Base-by-base conservation (phyloP, 2,797 vertebrate genomes). In the Morelia viridis region DNA sequence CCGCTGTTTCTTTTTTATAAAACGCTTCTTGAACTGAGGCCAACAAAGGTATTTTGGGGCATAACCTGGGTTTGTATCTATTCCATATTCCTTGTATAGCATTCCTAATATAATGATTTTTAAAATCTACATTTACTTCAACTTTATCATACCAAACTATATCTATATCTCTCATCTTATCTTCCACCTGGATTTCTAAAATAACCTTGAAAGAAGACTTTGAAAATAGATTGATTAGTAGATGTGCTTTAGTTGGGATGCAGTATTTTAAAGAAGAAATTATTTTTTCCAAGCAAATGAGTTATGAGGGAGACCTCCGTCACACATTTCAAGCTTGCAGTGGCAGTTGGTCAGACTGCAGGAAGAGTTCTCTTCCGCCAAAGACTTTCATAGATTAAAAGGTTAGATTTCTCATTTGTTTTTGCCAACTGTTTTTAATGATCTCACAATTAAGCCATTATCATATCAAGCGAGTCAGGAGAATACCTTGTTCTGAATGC, bases 301-400 rank as follows among this genome's bases (percentile, higher is more conserved):
- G 89, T 53, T 90, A 0, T 91, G 62, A 93, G 35, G 92, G 87
- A 89, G 87, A 89, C 61, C 56, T 58, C 90, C 56, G 31, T 15
- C 1, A 92, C 60, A 0, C 53, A n/a, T 89, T 92, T 85, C 62
- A 35, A 86, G 57, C 85, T 89, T 5, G 71, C 17, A 2, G 76
- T 91, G 11, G 57, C 64, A 12, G 46, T 89, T 19, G 89, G 84
- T 88, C 17, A 19, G 2, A 87, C 84, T 2, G 35, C 85, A n/a
- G 7, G 3, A 76, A 5, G 62, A 89, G 68, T 87, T 71, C 7
- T 12, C 24, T 76, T 31, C 13, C 31, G 46, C 83, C 83, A 89
- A 60, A 22, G 0, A 31, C 80, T 22, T n/a, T 65, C 28, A 1
- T 80, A 3, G 1, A 58, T 4, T 24, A 0, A 11, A 84, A 31